Percentiles rank a stretch among this genome's conserved stretches.
Conservation (phyloP, 2,888 invertebrate genomes). For the Thereva unica region DNA sequence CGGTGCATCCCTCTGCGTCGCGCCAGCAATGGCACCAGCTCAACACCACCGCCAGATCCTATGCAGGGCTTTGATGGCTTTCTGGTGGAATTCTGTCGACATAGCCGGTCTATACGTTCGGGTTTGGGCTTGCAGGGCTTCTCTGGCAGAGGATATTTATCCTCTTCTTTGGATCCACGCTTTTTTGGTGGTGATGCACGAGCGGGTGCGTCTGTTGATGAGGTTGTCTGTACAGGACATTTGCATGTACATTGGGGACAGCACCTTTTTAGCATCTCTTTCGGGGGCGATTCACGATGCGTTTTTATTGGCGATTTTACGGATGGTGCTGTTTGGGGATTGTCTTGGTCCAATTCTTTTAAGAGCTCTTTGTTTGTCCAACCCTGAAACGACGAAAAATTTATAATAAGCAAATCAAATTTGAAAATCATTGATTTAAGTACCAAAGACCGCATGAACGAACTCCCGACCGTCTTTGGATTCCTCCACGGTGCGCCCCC, state of each 20-base stretch:
- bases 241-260: constrained; percentile 54
- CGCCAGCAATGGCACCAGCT: constrained; percentile 76
- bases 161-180: constrained; percentile 14
- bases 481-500: constrained; percentile 76
- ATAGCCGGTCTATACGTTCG: not conserved
- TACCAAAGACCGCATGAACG: constrained; percentile 81
- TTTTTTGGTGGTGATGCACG: constrained; percentile 41
- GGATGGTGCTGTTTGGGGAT: constrained; percentile 54
- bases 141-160: constrained; percentile 12
- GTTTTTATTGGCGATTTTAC: constrained; percentile 48
- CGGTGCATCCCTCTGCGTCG: constrained; percentile 64
- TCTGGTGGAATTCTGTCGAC: constrained; percentile 11
- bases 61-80: constrained; percentile 44
- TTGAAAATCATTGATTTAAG: not conserved
- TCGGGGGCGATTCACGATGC: constrained; percentile 44
- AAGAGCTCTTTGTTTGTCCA: constrained; percentile 58
- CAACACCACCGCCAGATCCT: constrained; percentile 69
- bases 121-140: constrained; percentile 16
- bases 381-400: constrained; percentile 48
- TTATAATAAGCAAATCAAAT: not conserved
- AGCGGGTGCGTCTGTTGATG: constrained; percentile 43
- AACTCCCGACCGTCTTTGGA: constrained; percentile 70
- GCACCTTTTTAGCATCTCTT: constrained; percentile 47
- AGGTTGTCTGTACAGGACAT: constrained; percentile 47
- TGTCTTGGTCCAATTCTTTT: constrained; percentile 56